Base-by-base conservation (phyloP, 2,888 invertebrate genomes). In the Chaetoderma sp. region DNA sequence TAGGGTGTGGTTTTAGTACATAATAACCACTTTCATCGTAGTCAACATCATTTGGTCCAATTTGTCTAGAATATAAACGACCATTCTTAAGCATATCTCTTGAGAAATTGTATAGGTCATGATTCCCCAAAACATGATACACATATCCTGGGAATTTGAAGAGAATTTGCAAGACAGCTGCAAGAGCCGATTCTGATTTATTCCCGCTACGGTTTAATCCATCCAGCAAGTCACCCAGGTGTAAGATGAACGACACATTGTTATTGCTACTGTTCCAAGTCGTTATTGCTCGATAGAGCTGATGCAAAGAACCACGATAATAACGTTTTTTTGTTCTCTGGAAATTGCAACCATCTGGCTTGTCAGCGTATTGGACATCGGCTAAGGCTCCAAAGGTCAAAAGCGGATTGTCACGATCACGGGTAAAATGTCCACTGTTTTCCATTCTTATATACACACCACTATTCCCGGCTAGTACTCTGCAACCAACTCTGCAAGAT, bases 171-270 rank as follows among this genome's bases (percentile, higher is more conserved):
- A 84, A 52, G 6, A 81, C 76, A 28, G 71, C 68, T n/a, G 68
- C 58, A 8, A 86, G 57, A n/a, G 83, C 80, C 3, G 33, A 47
- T 4, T 74, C 59, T 18, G 80, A 77, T 27, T 70, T 70, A 3
- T 6, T 28, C n/a, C 73, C 68, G 3, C 62, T 62, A 44, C 72
- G 77, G 68, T 83, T 85, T 25, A 75, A 65, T 0, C 85, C 86
- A 76, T 87, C 87, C 50, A 87, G 79, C 3, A 86, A 63, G 73
- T 87, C 87, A n/a, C 87, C 87, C 27, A 87, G 74, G 52, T 87
- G 86, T 2, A 87, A 65, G 10, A 86, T 77, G 74, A 85, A 85
- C 2, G 75, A 60, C 0, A 79, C 68, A 23, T 72, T 57, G 3
- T 70, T 63, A 5, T 65, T 21, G 6, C 32, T 47, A 1, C 59